phyloP scores from a whole-genome alignment of 2,888 invertebrate genomes.

The Macrosoma leucophasiata region DNA sequence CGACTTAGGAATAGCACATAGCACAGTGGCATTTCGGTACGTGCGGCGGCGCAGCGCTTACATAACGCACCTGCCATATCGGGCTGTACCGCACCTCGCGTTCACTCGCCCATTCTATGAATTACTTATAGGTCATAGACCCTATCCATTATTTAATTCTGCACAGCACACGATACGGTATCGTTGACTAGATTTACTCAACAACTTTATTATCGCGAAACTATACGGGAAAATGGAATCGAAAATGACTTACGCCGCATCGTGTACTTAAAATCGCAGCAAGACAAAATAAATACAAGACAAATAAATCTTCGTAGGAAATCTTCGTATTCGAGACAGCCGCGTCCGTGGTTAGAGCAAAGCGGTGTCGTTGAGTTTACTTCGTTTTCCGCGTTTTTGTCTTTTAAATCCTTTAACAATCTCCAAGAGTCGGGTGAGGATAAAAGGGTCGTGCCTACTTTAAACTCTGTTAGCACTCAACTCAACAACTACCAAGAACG shows the following conservation, averaged over 20 bases:
- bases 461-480: constrained; percentile 47
- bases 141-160: constrained; percentile 61
- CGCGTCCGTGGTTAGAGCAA: too few relatives aligned
- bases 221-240: too few relatives aligned
- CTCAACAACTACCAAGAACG: constrained; percentile 44
- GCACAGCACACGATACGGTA: constrained; percentile 39
- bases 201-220: too few relatives aligned
- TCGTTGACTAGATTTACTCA: constrained; percentile 34
- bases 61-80: constrained; percentile 75
- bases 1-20: constrained; percentile 56
- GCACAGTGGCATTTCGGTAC: constrained; percentile 55
- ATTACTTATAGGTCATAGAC: constrained; percentile 73
- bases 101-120: constrained; percentile 70
- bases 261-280: too few relatives aligned
- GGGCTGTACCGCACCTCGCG: constrained; percentile 64
- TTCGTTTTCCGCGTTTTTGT: constrained; percentile 39
- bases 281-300: too few relatives aligned
- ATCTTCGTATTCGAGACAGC: too few relatives aligned
- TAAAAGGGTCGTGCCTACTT: constrained; percentile 53
- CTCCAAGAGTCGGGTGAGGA: constrained; percentile 41
- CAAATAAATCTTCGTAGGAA: too few relatives aligned
- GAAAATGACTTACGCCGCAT: too few relatives aligned
- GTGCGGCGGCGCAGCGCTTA: constrained; percentile 55
- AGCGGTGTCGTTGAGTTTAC: constrained; percentile 33
- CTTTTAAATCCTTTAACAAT: constrained; percentile 56